Evolutionary conservation across 2,797 vertebrate species (phyloP).

Genomic region (Macropodus opercularis): DNA sequence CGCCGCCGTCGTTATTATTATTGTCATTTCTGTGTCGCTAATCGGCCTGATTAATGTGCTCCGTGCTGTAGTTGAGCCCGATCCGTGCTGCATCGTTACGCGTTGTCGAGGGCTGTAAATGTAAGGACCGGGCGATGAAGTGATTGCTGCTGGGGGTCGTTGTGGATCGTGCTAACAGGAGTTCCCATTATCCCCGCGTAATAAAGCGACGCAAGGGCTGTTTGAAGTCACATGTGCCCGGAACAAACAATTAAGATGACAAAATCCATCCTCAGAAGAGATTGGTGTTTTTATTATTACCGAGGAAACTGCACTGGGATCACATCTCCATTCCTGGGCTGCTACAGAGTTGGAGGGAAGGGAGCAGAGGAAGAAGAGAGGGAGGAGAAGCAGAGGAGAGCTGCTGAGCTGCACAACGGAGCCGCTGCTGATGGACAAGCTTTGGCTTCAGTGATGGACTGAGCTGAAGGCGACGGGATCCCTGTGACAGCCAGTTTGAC

Average conservation of each 20-base stretch:
- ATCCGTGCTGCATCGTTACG: neutral
- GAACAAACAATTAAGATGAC: conserved; percentile 75
- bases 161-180: conserved; percentile 33
- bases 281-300: conserved; percentile 62
- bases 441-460: conserved; percentile 69
- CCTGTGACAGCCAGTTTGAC: conserved; percentile 38
- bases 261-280: conserved; percentile 57
- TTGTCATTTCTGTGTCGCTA: conserved; percentile 15
- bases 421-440: conserved; percentile 53
- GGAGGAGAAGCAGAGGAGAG: conserved; percentile 62
- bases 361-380: conserved; percentile 58
- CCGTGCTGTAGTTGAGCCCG: conserved; percentile 7
- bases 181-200: conserved; percentile 27
- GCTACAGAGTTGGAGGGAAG: conserved; percentile 66
- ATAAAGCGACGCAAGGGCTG: conserved; percentile 46
- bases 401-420: conserved; percentile 54
- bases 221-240: conserved; percentile 60
- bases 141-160: conserved; percentile 44
- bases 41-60: conserved; percentile 24
- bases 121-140: conserved; percentile 21
- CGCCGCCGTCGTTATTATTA: conserved; percentile 30
- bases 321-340: conserved; percentile 65
- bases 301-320: conserved; percentile 66
- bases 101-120: conserved; percentile 5
- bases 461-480: conserved; percentile 60